These are phyloP conservation scores for Congeria kusceri DNA, from an alignment of 2,888 invertebrate species.

Conservation along the genomic window DNA sequence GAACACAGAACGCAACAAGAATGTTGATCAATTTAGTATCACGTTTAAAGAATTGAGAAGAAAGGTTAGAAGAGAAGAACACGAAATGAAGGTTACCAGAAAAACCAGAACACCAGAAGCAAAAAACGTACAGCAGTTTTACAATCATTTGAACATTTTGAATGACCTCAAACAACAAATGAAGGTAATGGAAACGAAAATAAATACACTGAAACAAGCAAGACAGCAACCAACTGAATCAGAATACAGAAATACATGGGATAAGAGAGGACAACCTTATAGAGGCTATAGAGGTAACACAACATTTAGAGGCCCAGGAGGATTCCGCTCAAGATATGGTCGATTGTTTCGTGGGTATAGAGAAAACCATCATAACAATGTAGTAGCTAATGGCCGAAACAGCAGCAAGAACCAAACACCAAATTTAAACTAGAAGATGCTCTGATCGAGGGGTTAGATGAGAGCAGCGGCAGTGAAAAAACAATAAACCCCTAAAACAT, in stretches of 20 bases:
- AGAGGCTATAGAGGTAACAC: not conserved
- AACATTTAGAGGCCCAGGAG: not conserved
- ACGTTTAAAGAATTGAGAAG: slow-evolving; percentile 17
- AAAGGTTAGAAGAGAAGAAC: slow-evolving; percentile 17
- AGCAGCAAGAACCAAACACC: not conserved
- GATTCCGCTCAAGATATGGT: not conserved
- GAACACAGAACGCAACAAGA: slow-evolving; percentile 11
- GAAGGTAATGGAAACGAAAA: slow-evolving; percentile 1
- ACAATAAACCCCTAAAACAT: not conserved
- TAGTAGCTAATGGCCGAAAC: not conserved
- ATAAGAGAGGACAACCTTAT: not conserved
- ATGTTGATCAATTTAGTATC: not conserved
- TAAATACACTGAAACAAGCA: not conserved
- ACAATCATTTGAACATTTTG: not conserved
- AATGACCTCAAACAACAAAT: not conserved
- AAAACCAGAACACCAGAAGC: not conserved
- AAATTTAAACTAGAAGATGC: not conserved
- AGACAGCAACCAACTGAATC: not conserved
- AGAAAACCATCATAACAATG: not conserved
- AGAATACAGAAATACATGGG: not conserved
- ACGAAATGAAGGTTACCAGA: not conserved
- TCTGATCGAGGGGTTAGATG: too few relatives aligned
- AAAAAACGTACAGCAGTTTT: not conserved
- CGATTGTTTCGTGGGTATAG: not conserved
- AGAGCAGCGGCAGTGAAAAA: not conserved